Conservation (phyloP, 1,140 invertebrate species). For the Trialeurodes vaporariorum region DNA sequence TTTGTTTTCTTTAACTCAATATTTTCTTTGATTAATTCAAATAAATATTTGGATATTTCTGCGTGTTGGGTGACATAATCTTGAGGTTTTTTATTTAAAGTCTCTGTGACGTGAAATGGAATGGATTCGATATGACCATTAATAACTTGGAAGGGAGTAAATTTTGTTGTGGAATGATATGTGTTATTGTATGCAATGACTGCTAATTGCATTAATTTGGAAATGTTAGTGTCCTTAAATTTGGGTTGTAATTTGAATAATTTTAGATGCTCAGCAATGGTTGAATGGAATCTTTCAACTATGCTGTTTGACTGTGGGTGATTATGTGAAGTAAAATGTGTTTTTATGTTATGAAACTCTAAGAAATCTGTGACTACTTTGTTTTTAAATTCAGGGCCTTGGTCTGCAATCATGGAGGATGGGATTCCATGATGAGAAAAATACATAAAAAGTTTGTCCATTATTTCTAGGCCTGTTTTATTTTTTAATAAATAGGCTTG, state of each 20-base stretch:
- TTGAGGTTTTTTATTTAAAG: neutral
- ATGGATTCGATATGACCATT: neutral
- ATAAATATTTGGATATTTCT: neutral
- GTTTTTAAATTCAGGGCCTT: conserved; percentile 30
- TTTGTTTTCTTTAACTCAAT: neutral
- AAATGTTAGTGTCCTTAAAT: neutral
- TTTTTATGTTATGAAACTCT: conserved; percentile 25
- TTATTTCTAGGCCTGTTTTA: neutral
- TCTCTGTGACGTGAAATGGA: neutral
- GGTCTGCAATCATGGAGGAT: conserved; percentile 28
- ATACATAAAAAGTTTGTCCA: conserved; percentile 15
- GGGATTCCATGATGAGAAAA: conserved; percentile 30
- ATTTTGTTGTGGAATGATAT: neutral
- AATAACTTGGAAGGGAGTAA: neutral
- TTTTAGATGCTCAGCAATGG: conserved; percentile 32
- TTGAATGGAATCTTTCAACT: conserved; percentile 33
- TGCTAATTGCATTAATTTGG: neutral
- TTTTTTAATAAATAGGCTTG: neutral
- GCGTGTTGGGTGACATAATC: neutral
- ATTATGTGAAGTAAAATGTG: conserved; percentile 29
- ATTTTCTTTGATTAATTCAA: neutral
- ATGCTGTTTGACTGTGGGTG: conserved; percentile 13
- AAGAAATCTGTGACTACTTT: neutral
- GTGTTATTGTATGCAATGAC: neutral
- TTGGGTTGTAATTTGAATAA: conserved; percentile 25